phyloP scores from a whole-genome alignment of 2,113 vertebrate species.

The Melozone crissalis region DNA sequence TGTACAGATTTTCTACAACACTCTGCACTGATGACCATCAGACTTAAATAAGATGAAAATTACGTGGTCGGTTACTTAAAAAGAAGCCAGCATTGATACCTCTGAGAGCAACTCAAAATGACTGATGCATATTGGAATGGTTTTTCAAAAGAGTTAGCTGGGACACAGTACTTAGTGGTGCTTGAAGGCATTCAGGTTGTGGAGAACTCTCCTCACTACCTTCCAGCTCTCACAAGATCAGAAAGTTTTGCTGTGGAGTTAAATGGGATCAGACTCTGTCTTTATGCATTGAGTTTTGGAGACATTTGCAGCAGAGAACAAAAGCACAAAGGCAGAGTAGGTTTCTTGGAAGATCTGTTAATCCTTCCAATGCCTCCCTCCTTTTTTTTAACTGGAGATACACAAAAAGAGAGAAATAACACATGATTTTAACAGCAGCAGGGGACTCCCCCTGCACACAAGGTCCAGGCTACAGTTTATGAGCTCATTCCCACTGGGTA shows the following conservation, averaged over 20 bases:
- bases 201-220: background rate
- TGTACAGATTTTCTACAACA: background rate
- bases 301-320: background rate
- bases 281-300: background rate
- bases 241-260: background rate
- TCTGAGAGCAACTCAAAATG: background rate
- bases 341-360: background rate
- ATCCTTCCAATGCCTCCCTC: background rate
- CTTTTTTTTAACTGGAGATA: fast-evolving
- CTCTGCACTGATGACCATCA: fast-evolving
- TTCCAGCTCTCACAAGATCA: background rate
- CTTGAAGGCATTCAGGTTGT: background rate
- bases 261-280: background rate
- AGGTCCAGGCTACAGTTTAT: fast-evolving
- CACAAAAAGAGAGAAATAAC: fast-evolving
- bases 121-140: background rate
- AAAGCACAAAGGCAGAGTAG: background rate
- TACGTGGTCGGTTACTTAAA: background rate
- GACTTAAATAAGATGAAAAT: background rate
- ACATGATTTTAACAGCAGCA: background rate
- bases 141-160: background rate
- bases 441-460: background rate
- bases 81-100: no score
- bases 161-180: background rate
- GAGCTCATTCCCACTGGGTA: background rate